These are phyloP conservation scores for Pseudocheirus occidentalis DNA, from an alignment of 2,797 vertebrate genomes.

Conservation along the genomic window DNA sequence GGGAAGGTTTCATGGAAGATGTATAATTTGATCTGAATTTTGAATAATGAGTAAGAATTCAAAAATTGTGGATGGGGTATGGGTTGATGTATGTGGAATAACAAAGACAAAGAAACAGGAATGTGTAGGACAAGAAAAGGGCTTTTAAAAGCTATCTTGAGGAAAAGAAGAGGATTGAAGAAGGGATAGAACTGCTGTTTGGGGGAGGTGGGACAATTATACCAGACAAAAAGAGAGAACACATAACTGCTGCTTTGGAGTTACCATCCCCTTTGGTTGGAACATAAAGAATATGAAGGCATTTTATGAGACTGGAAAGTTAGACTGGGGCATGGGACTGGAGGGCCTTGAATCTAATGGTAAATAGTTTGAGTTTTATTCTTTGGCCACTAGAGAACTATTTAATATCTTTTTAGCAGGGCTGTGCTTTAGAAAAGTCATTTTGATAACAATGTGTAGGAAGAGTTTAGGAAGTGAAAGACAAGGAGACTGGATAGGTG, in stretches of 20 bases:
- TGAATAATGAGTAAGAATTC: not conserved
- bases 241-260: not conserved
- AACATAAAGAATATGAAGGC: not conserved
- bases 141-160: not conserved
- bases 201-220: not conserved
- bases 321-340: not conserved
- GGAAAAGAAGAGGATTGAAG: not conserved
- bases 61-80: not conserved
- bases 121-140: not conserved
- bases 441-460: not conserved
- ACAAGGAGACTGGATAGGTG: not conserved
- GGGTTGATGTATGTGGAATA: not conserved
- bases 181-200: not conserved
- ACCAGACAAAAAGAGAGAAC: not conserved
- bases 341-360: not conserved
- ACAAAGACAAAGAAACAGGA: not conserved
- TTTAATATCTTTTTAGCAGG: not conserved
- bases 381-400: not conserved
- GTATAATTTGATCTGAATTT: not conserved
- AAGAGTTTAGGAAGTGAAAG: not conserved
- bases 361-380: not conserved
- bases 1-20: not conserved
- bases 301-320: not conserved
- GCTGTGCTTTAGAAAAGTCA: not conserved
- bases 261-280: not conserved